These are phyloP conservation scores for Heteractis magnifica DNA, from an alignment of 92 coral and sea anemone genomes.

Conservation along the genomic window DNA sequence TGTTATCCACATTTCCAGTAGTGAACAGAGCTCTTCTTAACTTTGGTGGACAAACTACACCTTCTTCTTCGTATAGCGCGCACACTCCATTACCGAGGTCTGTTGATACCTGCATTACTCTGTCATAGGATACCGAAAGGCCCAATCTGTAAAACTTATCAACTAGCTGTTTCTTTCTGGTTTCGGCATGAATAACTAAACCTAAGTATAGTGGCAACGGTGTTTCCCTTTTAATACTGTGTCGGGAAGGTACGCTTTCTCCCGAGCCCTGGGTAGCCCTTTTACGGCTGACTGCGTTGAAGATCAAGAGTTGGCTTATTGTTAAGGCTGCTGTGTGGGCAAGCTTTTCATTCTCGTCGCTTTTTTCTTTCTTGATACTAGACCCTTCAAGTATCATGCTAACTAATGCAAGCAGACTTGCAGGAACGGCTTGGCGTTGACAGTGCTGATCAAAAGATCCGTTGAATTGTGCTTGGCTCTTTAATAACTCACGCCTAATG, in stretches of 20 bases:
- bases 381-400: conserved; percentile 59
- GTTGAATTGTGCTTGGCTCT: conserved; percentile 32
- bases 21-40: conserved; percentile 38
- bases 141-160: conserved; percentile 55
- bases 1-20: conserved; percentile 52
- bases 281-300: conserved; percentile 33
- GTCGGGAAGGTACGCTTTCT: neutral
- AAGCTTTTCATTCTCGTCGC: conserved; percentile 7
- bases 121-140: conserved; percentile 52
- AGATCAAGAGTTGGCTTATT: conserved; percentile 31
- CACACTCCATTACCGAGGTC: conserved; percentile 8
- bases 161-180: conserved; percentile 49
- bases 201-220: conserved; percentile 49
- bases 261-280: neutral
- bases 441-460: conserved; percentile 48
- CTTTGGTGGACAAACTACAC: conserved; percentile 31
- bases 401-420: conserved; percentile 48
- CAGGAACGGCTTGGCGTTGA: conserved; percentile 46
- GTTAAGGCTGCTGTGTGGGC: neutral
- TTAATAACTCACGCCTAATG: conserved; percentile 39
- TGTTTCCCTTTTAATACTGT: conserved; percentile 37
- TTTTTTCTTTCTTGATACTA: neutral
- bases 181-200: conserved; percentile 51
- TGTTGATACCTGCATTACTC: conserved; percentile 37
- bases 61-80: conserved; percentile 30